Percentiles rank a stretch among this genome's conserved stretches.
Evolutionary conservation across 23 tunicate species (phyloP).

Genomic region (Styela plicata): DNA sequence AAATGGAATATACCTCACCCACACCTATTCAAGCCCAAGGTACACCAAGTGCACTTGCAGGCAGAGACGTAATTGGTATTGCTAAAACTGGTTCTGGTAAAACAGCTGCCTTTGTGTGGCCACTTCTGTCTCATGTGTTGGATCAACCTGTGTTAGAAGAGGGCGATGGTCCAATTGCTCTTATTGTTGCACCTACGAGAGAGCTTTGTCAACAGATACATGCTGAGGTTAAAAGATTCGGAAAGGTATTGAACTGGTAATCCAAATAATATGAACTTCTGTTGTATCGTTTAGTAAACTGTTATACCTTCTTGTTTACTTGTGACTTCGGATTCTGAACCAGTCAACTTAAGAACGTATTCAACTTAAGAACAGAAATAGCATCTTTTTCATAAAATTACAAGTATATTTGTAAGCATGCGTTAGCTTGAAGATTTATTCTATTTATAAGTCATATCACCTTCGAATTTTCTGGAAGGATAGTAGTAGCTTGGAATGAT

Average conservation of each 20-base stretch:
- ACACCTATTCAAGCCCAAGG: slow-evolving; percentile 97
- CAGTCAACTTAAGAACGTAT: too few species aligned
- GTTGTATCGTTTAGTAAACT: too few species aligned
- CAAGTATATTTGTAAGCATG: too few species aligned
- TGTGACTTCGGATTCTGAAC: too few species aligned
- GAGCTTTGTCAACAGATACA: slow-evolving; percentile 97
- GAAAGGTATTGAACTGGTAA: slow-evolving; percentile 45
- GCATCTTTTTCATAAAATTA: too few species aligned
- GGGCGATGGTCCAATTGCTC: slow-evolving; percentile 92
- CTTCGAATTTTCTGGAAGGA: too few species aligned
- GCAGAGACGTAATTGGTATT: slow-evolving; percentile 97
- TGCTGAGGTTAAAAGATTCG: slow-evolving; percentile 76
- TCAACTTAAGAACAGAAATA: too few species aligned
- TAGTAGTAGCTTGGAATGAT: too few species aligned
- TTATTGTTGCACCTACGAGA: slow-evolving; percentile 91
- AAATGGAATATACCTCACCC: slow-evolving; percentile 67
- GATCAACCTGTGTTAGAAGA: slow-evolving; percentile 62
- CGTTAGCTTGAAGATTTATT: too few species aligned
- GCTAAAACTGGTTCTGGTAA: slow-evolving; percentile 98
- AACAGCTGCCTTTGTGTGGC: slow-evolving; percentile 97
- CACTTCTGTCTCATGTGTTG: slow-evolving; percentile 80
- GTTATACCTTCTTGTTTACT: too few species aligned
- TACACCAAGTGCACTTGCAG: slow-evolving; percentile 76
- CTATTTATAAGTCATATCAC: too few species aligned
- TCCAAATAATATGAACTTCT: too few species aligned